Percentiles rank a stretch among this genome's conserved stretches.
These are phyloP conservation scores for Stigmatopora nigra DNA, from an alignment of 2,113 vertebrate genomes.

Conservation along the genomic window DNA sequence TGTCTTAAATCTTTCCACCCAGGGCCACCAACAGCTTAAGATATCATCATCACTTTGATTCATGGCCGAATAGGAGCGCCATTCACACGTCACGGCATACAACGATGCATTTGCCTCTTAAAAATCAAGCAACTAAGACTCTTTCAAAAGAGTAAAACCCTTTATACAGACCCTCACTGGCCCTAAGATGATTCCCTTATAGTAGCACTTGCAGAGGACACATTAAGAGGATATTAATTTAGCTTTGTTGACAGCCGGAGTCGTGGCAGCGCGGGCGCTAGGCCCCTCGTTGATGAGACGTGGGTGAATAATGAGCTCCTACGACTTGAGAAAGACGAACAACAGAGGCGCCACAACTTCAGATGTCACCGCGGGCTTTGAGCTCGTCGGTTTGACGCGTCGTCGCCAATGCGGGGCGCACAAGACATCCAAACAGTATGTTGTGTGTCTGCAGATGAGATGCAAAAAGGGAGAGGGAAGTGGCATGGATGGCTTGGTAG, in stretches of 20 bases:
- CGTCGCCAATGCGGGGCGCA: conserved; percentile 25
- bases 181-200: conserved; percentile 10
- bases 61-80: background rate
- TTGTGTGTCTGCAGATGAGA: conserved; percentile 17
- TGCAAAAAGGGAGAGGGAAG: conserved; percentile 34
- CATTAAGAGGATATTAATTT: conserved; percentile 28
- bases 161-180: background rate
- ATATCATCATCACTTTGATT: conserved; percentile 6
- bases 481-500: conserved; percentile 19
- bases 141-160: too few relatives aligned
- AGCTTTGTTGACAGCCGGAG: conserved; percentile 21
- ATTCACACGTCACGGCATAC: background rate
- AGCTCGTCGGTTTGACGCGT: conserved; percentile 43
- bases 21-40: background rate
- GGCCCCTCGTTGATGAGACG: conserved; percentile 33
- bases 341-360: conserved; percentile 29
- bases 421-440: conserved; percentile 35
- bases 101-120: background rate
- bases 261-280: conserved; percentile 28
- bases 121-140: too few relatives aligned
- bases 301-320: conserved; percentile 41
- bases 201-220: conserved; percentile 8
- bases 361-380: conserved; percentile 32
- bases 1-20: background rate
- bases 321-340: conserved; percentile 21